Conservation (phyloP, 2,797 vertebrate genomes). For the Myotis daubentonii region DNA sequence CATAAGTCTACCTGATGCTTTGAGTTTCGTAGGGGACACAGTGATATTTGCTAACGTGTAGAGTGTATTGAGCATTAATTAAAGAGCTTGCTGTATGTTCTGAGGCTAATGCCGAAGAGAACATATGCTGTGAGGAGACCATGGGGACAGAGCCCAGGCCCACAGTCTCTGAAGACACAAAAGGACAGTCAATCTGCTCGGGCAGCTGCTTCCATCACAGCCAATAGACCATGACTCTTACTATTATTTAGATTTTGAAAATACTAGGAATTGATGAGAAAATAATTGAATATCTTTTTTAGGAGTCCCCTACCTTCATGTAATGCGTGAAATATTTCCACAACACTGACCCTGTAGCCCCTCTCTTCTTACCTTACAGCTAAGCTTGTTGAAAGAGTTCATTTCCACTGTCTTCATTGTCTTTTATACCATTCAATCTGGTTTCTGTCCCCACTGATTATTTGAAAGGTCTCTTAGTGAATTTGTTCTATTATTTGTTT, state of each 20-base stretch:
- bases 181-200: constrained; percentile 49
- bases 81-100: constrained; percentile 75
- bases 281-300: neutral
- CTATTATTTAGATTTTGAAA: constrained; percentile 41
- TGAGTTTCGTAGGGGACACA: constrained; percentile 64
- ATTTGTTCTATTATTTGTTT: neutral
- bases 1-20: constrained; percentile 73
- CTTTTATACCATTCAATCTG: neutral
- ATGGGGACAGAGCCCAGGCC: neutral
- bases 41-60: constrained; percentile 79
- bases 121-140: constrained; percentile 58
- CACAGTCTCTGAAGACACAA: constrained; percentile 57
- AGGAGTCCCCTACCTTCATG: neutral
- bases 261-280: neutral
- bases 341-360: neutral
- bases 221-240: neutral
- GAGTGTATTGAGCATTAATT: constrained; percentile 78
- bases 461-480: neutral
- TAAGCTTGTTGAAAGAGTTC: neutral
- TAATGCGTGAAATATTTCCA: neutral
- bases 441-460: neutral
- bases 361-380: neutral
- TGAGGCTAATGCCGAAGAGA: constrained; percentile 70
- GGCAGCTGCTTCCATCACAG: constrained; percentile 24
- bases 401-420: neutral